Evolutionary conservation across 1,140 invertebrate species (phyloP), one percentile per base, ranked within the genome.

Genomic region (Halictus rubicundus): DNA sequence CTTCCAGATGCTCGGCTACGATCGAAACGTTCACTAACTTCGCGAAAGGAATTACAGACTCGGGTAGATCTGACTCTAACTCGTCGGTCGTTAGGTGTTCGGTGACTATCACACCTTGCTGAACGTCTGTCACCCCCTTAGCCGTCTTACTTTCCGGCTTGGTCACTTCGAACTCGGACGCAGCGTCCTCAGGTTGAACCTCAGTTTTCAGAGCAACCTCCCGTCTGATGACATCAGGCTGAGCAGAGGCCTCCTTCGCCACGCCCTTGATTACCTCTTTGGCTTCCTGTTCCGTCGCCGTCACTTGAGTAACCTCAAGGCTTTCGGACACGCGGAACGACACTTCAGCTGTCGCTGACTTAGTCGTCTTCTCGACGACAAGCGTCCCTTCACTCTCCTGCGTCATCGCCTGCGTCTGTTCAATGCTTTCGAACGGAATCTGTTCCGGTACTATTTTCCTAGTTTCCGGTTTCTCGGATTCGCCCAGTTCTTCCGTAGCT

Each of bases 21-120:
- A 90, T 78, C 73, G 87, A 84, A 68, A 91, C 81, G 60, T 78
- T 89, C 21, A 89, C 90, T 86, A 81, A 70, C 74, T 91, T 90
- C 81, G 83, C 70, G 69, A 88, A 78, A 64, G 91, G 91, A 78
- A 89, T 88, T 23, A 93, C 80, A 49, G 89, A 83, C 80, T 93
- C 91, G 49, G 90, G 87, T 82, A 94, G 81, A 85, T 91, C 90
- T 86, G 90, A 89, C 90, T 94, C 93, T n/a, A 88, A 81, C 89
- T 94, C 93, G 81, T 89, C 94, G 77, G 92, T 89, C 65, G 91
- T 88, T 84, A 87, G 88, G 76, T 93, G 88, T 85, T 94, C 93
- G 75, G 93, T 94, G 59, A 95, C 89, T 21, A 94, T 92, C 49
- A 95, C 69, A 72, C 94, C 92, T 82, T 94, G 92, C 68, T 92